Base-by-base conservation (phyloP, 2,888 invertebrate genomes). In the Entomobrya proxima region DNA sequence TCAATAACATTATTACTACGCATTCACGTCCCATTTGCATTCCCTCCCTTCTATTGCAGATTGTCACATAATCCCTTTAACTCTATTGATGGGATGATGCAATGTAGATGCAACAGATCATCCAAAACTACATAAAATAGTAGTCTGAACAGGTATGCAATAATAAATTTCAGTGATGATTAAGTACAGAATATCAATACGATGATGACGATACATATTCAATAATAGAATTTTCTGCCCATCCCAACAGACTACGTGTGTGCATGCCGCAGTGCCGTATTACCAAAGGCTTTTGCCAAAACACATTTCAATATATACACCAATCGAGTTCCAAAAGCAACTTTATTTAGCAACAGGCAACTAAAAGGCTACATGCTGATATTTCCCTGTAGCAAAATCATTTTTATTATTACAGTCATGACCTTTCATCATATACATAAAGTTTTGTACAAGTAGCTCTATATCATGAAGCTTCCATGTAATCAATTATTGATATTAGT, bases 371-470 rank as follows among this genome's bases (percentile, higher is more conserved):
- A 69, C 76, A 67, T 83, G 83, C 83, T 76, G 83, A 40, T 76
- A 55, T 50, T 76, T 40, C 47, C 50, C 64, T 75, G 52, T 83
- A 40, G 76, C 69, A 55, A 18, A 67, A 47, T 52, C 50, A 75
- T 77, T 83, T 75, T 83, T n/a, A n/a, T 35, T 64, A 83, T 77
- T 76, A 40, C 76, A 83, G 76, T 83, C 83, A 77, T 83, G 83
- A 83, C 83, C 83, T 83, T 83, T 83, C 83, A 83, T 74, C 67
- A 37, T 64, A 37, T 74, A 24, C 21, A 37, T 30, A 58, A 18
- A 64, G 11, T 35, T 44, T 47, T 74, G n/a, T 32, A 37, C 58
- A 27, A n/a, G 72, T 37, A 13, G 40, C 44, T 35, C 9, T 11
- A 30, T 21, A 32, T 69, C 21, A 44, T 69, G 9, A 5, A 35